Conservation (phyloP, 2,797 vertebrate genomes). For the Sebastes glaucus region DNA sequence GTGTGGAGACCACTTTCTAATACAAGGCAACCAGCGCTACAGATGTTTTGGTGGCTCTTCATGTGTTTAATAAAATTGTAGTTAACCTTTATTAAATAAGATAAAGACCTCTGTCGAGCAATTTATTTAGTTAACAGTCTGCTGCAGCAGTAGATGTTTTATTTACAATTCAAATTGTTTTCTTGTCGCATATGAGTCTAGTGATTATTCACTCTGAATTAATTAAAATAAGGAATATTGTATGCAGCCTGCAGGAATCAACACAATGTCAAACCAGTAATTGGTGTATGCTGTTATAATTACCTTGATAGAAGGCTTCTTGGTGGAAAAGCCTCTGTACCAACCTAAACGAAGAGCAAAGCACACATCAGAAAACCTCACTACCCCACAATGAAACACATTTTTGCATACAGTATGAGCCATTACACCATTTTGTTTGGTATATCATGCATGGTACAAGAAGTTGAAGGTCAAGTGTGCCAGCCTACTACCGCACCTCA, state of each 20-base stretch:
- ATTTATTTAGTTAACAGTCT: not conserved
- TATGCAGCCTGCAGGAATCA: not conserved
- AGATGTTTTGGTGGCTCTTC: conserved; percentile 1
- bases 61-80: not conserved
- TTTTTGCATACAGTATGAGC: not conserved
- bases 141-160: not conserved
- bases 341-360: conserved; percentile 86
- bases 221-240: not conserved
- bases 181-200: not conserved
- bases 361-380: conserved; percentile 15
- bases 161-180: not conserved
- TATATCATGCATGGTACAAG: no score
- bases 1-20: not conserved
- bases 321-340: conserved; percentile 96
- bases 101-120: not conserved
- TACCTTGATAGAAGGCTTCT: conserved; percentile 96
- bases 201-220: not conserved
- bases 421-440: not conserved
- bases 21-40: not conserved
- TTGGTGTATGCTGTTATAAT: conserved; percentile 33
- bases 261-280: not conserved
- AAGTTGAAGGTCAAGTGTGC: not conserved
- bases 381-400: not conserved
- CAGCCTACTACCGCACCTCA: not conserved
- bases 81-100: not conserved